phyloP scores from a whole-genome alignment of 2,888 invertebrate species.

The Antitype chi region DNA sequence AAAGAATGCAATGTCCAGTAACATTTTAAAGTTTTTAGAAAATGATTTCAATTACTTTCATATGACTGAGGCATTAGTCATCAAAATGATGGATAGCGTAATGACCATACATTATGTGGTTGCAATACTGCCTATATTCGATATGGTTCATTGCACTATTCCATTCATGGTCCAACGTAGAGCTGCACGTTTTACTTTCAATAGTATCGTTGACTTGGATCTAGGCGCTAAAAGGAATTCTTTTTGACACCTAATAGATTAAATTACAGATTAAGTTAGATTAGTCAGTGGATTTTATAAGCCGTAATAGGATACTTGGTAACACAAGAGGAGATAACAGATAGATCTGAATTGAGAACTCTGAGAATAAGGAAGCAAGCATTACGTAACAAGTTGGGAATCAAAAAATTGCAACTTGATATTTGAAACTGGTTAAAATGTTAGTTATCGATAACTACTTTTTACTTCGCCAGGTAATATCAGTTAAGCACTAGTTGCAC shows the following conservation, averaged over 20 bases:
- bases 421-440: constrained; percentile 17
- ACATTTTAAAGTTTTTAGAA: constrained; percentile 16
- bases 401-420: not conserved
- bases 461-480: not conserved
- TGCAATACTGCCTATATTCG: constrained; percentile 20
- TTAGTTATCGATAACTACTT: not conserved
- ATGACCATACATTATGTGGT: constrained; percentile 22
- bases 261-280: constrained; percentile 13
- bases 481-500: constrained; percentile 6
- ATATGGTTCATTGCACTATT: constrained; percentile 27
- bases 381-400: not conserved
- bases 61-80: constrained; percentile 18
- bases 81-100: constrained; percentile 40
- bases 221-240: not conserved
- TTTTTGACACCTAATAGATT: constrained; percentile 4
- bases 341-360: not conserved
- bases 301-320: not conserved
- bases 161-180: constrained; percentile 9
- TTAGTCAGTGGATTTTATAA: constrained; percentile 1
- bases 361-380: constrained; percentile 1
- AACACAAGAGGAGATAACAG: not conserved
- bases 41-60: constrained; percentile 43
- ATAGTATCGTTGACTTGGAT: constrained; percentile 4
- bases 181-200: constrained; percentile 27
- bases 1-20: not conserved